Conservation (phyloP, 2,113 vertebrate genomes). For the Cichladusa arquata region DNA sequence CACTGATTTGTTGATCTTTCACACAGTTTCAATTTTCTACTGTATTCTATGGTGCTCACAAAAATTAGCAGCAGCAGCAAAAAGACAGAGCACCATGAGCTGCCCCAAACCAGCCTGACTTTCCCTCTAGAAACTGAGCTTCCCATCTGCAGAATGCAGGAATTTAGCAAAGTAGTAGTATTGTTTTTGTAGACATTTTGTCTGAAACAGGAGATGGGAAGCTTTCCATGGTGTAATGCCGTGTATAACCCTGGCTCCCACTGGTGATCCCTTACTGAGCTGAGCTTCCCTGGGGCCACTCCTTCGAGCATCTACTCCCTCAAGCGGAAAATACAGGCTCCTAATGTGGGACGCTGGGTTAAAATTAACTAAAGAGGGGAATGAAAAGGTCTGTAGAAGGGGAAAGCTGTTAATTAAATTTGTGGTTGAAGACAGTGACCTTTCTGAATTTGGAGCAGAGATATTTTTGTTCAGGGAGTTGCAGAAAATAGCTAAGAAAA, state of each 20-base stretch:
- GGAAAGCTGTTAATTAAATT: constrained; percentile 14
- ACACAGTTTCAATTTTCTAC: constrained; percentile 70
- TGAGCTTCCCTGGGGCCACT: background rate
- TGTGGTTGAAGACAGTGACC: background rate
- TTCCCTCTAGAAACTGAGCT: background rate
- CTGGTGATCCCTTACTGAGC: background rate
- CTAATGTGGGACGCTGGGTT: background rate
- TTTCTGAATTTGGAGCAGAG: background rate
- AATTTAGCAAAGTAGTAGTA: background rate
- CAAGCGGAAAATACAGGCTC: background rate
- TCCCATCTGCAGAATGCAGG: constrained; percentile 22
- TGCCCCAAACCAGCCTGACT: background rate
- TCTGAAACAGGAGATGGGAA: constrained; percentile 25
- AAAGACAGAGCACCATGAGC: background rate
- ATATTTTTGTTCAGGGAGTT: constrained; percentile 22
- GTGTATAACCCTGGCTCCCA: background rate
- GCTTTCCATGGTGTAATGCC: background rate
- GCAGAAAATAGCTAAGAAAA: constrained; percentile 29
- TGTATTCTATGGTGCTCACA: constrained; percentile 55
- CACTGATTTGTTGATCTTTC: constrained; percentile 65
- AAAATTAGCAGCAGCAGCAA: constrained; percentile 65
- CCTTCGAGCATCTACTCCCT: background rate
- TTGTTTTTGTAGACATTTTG: constrained; percentile 44
- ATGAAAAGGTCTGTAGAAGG: background rate
- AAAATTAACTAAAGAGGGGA: background rate